Evolutionary conservation across 2,113 vertebrate genomes (phyloP).

Genomic region (Eonycteris spelaea): DNA sequence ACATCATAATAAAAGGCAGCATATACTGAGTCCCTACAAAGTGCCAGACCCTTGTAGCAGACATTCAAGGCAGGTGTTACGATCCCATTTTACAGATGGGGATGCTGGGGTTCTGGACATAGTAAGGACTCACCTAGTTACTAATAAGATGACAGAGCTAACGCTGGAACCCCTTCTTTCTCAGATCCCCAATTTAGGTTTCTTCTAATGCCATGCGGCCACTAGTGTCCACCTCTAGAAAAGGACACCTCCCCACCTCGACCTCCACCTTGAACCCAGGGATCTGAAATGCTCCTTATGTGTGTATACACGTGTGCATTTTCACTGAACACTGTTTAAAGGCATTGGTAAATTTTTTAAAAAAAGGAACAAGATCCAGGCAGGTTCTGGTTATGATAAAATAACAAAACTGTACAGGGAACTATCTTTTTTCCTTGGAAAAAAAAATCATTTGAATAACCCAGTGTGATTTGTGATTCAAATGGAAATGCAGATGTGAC

Average conservation of each 20-base stretch:
- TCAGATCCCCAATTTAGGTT: not conserved
- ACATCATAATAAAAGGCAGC: not conserved
- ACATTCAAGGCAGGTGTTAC: not conserved
- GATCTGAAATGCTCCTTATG: not conserved
- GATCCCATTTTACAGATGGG: not conserved
- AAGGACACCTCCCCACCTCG: not conserved
- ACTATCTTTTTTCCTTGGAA: not conserved
- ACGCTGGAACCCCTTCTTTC: not conserved
- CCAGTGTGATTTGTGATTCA: not conserved
- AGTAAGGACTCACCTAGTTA: not conserved
- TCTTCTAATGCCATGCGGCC: not conserved
- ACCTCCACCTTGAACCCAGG: not conserved
- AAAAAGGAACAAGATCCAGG: not conserved
- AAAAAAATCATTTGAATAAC: not conserved
- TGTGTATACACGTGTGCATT: rapidly evolving
- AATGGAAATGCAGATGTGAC: not conserved
- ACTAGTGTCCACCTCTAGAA: not conserved
- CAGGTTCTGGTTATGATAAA: not conserved
- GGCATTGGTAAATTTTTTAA: not conserved
- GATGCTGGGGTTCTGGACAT: not conserved
- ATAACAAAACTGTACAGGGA: not conserved
- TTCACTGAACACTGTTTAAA: not conserved
- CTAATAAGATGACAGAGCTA: not conserved
- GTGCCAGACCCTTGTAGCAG: not conserved
- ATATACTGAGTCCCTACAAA: not conserved